phyloP scores from a whole-genome alignment of 1,140 invertebrate genomes.

The Lasaia peninsularis region DNA sequence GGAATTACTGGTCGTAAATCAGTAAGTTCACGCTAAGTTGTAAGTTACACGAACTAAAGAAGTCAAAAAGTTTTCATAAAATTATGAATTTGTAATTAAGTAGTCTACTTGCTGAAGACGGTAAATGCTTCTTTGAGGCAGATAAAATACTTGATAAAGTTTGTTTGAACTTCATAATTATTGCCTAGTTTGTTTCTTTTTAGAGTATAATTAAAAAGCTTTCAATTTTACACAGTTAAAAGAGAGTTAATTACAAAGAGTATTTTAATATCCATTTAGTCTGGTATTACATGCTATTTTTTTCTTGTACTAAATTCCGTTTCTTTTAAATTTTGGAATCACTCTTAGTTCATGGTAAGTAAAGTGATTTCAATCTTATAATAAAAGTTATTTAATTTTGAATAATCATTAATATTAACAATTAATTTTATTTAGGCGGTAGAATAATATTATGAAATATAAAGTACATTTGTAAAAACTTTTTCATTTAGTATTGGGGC shows the following conservation, averaged over 20 bases:
- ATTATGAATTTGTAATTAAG: slow-evolving; percentile 35
- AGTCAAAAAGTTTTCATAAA: slow-evolving; percentile 28
- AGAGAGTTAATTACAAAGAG: background rate
- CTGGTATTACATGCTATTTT: too few species aligned
- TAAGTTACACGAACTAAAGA: slow-evolving; percentile 26
- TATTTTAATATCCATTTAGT: too few species aligned
- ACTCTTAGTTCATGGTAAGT: too few species aligned
- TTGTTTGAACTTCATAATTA: slow-evolving; percentile 4
- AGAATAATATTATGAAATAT: too few species aligned
- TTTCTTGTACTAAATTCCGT: too few species aligned
- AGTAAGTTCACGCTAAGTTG: slow-evolving; percentile 23
- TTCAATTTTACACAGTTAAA: background rate
- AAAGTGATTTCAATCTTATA: too few species aligned
- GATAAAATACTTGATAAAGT: slow-evolving; percentile 5
- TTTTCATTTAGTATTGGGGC: too few species aligned
- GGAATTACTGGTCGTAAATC: slow-evolving; percentile 24
- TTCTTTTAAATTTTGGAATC: too few species aligned
- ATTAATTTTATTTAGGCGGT: too few species aligned
- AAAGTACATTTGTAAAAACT: too few species aligned
- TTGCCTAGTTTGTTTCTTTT: background rate
- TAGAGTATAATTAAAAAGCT: background rate
- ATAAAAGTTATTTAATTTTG: too few species aligned
- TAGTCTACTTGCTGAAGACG: slow-evolving; percentile 26
- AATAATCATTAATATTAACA: too few species aligned
- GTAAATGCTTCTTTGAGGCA: slow-evolving; percentile 2